Evolutionary conservation across 2,888 invertebrate species (phyloP).

Genomic region (Theretra japonica): DNA sequence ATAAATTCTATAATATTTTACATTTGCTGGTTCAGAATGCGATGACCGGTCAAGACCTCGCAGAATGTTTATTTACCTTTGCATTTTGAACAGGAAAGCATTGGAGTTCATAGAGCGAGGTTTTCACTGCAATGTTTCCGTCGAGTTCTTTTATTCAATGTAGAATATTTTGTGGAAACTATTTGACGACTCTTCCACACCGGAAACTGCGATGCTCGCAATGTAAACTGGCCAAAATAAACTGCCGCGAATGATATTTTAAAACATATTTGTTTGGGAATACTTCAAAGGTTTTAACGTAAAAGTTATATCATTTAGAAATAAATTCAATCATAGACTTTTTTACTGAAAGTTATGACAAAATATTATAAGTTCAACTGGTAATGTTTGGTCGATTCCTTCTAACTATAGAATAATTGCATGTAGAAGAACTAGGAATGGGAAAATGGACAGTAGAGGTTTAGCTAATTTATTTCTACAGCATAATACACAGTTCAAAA

Average conservation of each 20-base stretch:
- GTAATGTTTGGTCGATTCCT: too few species aligned
- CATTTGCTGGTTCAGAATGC: not conserved
- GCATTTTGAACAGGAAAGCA: not conserved
- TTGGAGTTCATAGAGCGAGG: not conserved
- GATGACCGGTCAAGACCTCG: not conserved
- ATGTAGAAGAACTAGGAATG: too few species aligned
- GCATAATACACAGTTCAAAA: too few species aligned
- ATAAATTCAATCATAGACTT: not conserved
- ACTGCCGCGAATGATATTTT: not conserved
- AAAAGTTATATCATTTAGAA: not conserved
- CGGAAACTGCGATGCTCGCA: slow-evolving; percentile 7
- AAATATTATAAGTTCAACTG: too few species aligned
- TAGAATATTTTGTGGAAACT: not conserved
- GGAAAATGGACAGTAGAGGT: too few species aligned
- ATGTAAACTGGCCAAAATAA: slow-evolving; percentile 10
- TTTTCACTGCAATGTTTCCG: not conserved
- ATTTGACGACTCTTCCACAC: slow-evolving; percentile 9
- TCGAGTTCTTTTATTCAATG: slow-evolving; percentile 10
- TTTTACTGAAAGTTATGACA: too few species aligned
- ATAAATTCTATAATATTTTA: not conserved
- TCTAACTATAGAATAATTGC: too few species aligned
- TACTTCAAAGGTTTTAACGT: not conserved
- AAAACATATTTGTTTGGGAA: not conserved
- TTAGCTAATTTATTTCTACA: too few species aligned
- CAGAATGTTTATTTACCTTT: not conserved